Evolutionary conservation across 92 coral and sea anemone species (phyloP).

Genomic region (Siderastrea siderea): DNA sequence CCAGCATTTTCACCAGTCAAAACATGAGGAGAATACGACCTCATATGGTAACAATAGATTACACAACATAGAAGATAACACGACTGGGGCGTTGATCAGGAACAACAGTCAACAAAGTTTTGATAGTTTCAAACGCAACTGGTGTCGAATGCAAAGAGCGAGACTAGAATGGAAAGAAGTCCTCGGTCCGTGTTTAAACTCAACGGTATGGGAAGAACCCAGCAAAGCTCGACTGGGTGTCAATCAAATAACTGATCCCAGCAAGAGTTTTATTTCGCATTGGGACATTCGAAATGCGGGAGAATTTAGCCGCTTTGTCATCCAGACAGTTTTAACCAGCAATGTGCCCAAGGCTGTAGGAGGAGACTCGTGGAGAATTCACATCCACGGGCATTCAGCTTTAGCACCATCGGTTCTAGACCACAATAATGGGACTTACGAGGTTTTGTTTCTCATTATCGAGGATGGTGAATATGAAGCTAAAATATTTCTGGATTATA

Average conservation of each 20-base stretch:
- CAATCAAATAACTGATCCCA: conserved; percentile 62
- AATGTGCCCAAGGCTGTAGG: conserved; percentile 73
- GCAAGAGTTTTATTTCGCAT: conserved; percentile 66
- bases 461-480: conserved; percentile 84
- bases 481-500: conserved; percentile 84
- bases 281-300: conserved; percentile 86
- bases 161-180: conserved; percentile 81
- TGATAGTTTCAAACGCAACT: conserved; percentile 58
- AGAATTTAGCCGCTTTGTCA: conserved; percentile 81
- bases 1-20: not conserved
- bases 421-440: conserved; percentile 79
- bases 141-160: conserved; percentile 90
- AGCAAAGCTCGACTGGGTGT: not conserved
- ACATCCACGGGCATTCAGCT: conserved; percentile 77
- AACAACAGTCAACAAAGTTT: not conserved
- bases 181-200: conserved; percentile 77
- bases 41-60: not conserved
- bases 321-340: conserved; percentile 68
- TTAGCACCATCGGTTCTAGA: conserved; percentile 83
- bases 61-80: not conserved
- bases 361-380: conserved; percentile 95
- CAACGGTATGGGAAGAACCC: conserved; percentile 75
- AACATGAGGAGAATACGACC: not conserved
- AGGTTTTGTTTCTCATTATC: conserved; percentile 81
- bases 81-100: not conserved